Base-by-base conservation (phyloP, 2,888 invertebrate species). In the Charanyca ferruginea region DNA sequence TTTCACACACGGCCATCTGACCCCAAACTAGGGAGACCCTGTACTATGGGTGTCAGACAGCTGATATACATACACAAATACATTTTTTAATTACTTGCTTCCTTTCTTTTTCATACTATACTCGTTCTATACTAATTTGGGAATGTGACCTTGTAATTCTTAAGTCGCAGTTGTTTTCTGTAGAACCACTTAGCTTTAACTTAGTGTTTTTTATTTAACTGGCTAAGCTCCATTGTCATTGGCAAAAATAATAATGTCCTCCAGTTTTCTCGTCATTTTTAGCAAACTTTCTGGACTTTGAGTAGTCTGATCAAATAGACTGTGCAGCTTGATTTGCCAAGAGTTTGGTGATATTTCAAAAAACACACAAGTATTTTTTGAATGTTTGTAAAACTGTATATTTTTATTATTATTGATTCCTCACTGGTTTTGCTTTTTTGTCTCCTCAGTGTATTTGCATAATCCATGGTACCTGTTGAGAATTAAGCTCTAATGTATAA, bases 401-500 rank as follows among this genome's bases (percentile, higher is more conserved):
- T 32, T n/a, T n/a, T n/a, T 11, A 32, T 9, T 32, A 32, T 32
- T 8, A 32, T 32, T 9, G 32, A 32, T 23, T 38, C 23, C 2
- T 35, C 22, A 25, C 18, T 18, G 13, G 11, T 20, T 16, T n/a
- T 1, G 7, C 25, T 22, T 35, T 32, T 18, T 67, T n/a, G 16
- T 11, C 41, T 32, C 16, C 2, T 20, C 1, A 1, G 18, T 18
- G 3, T 47, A 45, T 51, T 63, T 28, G 22, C 28, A 20, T 6
- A 8, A 16, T 66, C 6, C 47, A 16, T 4, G 13, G 25, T 28
- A 44, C 48, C n/a, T n/a, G n/a, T n/a, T 49, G 13, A 54, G 18
- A 42, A 67, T n/a, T 25, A 52, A 53, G 1, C 11, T 47, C 32
- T 35, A 41, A 70, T 58, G 41, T 20, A 76, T 59, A 22, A 44